Conservation (phyloP, 2,888 invertebrate species). For the Eupithecia vulgata region DNA sequence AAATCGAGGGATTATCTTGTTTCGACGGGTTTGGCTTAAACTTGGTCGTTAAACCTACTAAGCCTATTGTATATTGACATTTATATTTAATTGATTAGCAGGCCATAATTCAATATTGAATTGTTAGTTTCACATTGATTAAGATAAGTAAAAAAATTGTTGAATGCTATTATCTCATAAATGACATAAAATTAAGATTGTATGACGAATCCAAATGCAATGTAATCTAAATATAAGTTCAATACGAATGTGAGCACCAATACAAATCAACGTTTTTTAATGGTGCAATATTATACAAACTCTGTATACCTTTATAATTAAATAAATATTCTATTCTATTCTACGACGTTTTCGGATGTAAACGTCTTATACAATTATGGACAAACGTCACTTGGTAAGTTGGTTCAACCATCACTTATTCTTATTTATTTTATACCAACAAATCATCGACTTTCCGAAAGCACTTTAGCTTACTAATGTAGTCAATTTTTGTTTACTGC, state of each 20-base stretch:
- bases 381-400: too few relatives aligned
- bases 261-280: too few relatives aligned
- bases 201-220: too few relatives aligned
- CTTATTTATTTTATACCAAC: background rate
- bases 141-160: background rate
- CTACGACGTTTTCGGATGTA: too few relatives aligned
- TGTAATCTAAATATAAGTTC: too few relatives aligned
- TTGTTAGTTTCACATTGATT: background rate
- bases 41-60: constrained; percentile 21
- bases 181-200: background rate
- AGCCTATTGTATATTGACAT: constrained; percentile 36
- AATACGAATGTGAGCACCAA: too few relatives aligned
- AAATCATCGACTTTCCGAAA: background rate
- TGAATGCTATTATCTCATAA: background rate
- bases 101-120: background rate
- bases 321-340: too few relatives aligned
- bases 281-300: too few relatives aligned
- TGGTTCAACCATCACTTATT: too few relatives aligned
- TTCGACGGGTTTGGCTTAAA: constrained; percentile 57
- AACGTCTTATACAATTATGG: too few relatives aligned
- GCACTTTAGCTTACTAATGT: background rate
- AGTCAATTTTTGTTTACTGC: background rate
- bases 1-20: constrained; percentile 70
- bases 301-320: too few relatives aligned
- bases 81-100: background rate